These are phyloP conservation scores for Plagodis dolabraria DNA, from an alignment of 2,888 invertebrate species.

Conservation along the genomic window DNA sequence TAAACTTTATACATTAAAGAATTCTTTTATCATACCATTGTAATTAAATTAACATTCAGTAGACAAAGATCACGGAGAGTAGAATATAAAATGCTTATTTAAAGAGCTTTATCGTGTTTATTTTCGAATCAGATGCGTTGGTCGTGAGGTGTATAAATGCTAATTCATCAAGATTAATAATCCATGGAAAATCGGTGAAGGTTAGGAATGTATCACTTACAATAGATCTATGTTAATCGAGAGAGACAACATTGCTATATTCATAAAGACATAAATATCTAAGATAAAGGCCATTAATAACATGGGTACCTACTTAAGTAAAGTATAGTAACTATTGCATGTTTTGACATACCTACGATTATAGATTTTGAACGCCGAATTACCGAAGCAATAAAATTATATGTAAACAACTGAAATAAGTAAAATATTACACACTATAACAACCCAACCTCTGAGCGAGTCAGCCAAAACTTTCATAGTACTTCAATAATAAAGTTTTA, in stretches of 20 bases:
- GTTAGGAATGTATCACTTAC: slow-evolving; percentile 40
- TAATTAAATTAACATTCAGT: not conserved
- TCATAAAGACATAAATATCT: not conserved
- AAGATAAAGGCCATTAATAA: not conserved
- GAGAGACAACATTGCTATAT: slow-evolving; percentile 38
- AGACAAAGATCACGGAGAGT: slow-evolving; percentile 9
- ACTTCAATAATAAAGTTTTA: too few species aligned
- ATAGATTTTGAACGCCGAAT: too few species aligned
- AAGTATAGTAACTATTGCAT: too few species aligned
- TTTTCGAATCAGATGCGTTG: slow-evolving; percentile 20
- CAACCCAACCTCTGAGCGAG: too few species aligned
- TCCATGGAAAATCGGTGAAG: slow-evolving; percentile 46
- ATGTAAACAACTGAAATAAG: too few species aligned
- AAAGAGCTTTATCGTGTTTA: slow-evolving; percentile 16
- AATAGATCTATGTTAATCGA: slow-evolving; percentile 39
- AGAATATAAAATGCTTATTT: slow-evolving; percentile 19
- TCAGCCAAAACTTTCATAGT: too few species aligned
- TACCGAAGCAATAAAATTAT: too few species aligned
- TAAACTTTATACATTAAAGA: too few species aligned
- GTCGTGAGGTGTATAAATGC: slow-evolving; percentile 22
- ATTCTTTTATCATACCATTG: not conserved
- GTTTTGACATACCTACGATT: too few species aligned
- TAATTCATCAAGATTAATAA: slow-evolving; percentile 23
- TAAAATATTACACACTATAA: too few species aligned
- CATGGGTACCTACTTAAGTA: too few species aligned